A percentile compares a stretch with the other conserved stretches of the same genome.
phyloP scores from a whole-genome alignment of 2,888 invertebrate genomes.

The Gymnocheta viridis region DNA sequence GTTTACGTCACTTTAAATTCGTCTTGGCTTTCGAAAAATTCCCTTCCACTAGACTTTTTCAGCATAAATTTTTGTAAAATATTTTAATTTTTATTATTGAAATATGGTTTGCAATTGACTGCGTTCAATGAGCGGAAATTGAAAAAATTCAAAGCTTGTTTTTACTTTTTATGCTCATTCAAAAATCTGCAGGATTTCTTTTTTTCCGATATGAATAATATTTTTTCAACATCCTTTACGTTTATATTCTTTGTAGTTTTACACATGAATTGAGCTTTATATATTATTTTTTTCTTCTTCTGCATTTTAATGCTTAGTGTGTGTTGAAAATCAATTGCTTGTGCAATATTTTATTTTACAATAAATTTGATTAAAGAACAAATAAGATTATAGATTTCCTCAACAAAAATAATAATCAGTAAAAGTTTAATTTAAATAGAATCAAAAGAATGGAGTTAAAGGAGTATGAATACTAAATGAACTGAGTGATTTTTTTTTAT shows the following conservation, averaged over 20 bases:
- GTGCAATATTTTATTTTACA: conserved; percentile 63
- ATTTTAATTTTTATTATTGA: conserved; percentile 70
- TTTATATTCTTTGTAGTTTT: conserved; percentile 67
- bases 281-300: neutral
- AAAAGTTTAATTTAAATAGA: conserved; percentile 7
- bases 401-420: conserved; percentile 28
- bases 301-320: conserved; percentile 35
- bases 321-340: conserved; percentile 61
- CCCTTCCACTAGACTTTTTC: conserved; percentile 24
- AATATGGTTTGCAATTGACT: conserved; percentile 70
- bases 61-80: conserved; percentile 62
- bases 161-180: conserved; percentile 14
- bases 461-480: conserved; percentile 51
- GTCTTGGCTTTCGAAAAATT: neutral
- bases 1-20: neutral
- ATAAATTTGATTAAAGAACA: conserved; percentile 68
- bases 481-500: conserved; percentile 13
- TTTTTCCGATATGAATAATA: conserved; percentile 56
- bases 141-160: conserved; percentile 58
- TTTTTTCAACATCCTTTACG: conserved; percentile 56
- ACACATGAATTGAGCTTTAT: conserved; percentile 66
- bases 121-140: conserved; percentile 69
- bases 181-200: conserved; percentile 9
- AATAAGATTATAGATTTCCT: conserved; percentile 63
- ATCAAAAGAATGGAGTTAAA: neutral